Conservation (phyloP, 2,113 vertebrate genomes). For the Pelusios castaneus region DNA sequence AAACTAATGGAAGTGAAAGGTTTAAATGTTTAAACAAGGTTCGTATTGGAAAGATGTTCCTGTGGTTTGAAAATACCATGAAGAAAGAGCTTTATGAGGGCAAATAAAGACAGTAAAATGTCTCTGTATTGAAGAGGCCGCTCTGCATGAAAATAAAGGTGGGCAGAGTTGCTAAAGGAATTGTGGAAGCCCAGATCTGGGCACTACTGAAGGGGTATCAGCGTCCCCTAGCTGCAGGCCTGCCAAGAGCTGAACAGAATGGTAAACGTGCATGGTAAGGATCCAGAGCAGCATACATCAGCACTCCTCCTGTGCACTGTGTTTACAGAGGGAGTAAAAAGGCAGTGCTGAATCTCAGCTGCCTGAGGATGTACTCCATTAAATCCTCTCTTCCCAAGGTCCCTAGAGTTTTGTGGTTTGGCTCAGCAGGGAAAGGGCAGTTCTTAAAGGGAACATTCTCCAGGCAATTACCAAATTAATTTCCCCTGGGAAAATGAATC, state of each 20-base stretch:
- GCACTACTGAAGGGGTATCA: neutral
- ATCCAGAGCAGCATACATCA: neutral
- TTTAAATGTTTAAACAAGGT: rapidly evolving
- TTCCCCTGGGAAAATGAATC: neutral
- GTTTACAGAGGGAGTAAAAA: neutral
- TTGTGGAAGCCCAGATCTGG: neutral
- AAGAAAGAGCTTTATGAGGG: neutral
- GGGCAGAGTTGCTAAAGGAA: neutral
- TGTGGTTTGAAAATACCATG: neutral
- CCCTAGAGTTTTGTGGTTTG: neutral
- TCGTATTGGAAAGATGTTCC: neutral
- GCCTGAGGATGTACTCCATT: neutral
- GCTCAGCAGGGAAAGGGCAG: neutral
- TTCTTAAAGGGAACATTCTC: neutral
- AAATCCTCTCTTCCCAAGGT: neutral
- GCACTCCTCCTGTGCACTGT: too few species aligned
- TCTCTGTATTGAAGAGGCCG: neutral
- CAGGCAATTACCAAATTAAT: neutral
- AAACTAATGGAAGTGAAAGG: neutral
- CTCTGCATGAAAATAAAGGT: neutral
- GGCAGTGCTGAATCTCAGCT: too few species aligned
- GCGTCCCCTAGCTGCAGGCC: neutral
- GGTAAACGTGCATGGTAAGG: neutral
- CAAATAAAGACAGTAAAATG: neutral
- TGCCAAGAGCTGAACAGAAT: neutral